These are phyloP conservation scores for Hippoglossus stenolepis DNA, from an alignment of 2,113 vertebrate species.

Conservation along the genomic window DNA sequence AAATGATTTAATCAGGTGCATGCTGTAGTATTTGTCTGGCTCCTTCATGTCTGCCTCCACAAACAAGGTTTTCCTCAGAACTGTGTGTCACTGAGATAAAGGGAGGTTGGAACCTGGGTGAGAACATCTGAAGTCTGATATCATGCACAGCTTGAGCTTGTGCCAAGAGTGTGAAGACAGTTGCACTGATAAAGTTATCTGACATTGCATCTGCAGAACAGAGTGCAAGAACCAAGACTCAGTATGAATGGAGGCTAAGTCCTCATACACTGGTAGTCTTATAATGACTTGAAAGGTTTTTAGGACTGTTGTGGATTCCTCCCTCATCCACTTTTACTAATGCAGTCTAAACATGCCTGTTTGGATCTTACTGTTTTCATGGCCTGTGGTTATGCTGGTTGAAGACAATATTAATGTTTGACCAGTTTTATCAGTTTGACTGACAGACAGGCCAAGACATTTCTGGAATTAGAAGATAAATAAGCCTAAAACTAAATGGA, in stretches of 20 bases:
- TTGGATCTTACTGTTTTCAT: not conserved
- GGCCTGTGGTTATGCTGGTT: too few relatives aligned
- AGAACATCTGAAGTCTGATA: conserved; percentile 6
- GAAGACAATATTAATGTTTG: too few relatives aligned
- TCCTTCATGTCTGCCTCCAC: not conserved
- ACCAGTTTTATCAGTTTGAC: too few relatives aligned
- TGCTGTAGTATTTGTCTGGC: too few relatives aligned
- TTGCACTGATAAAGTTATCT: conserved; percentile 21
- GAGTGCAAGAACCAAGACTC: not conserved
- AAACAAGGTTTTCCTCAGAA: not conserved
- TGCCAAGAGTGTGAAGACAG: conserved; percentile 14
- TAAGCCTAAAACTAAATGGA: too few relatives aligned
- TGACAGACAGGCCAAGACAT: too few relatives aligned
- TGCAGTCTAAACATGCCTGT: not conserved
- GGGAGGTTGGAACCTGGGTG: conserved; percentile 17
- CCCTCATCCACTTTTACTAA: not conserved
- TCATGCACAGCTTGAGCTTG: not conserved
- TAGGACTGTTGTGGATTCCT: not conserved
- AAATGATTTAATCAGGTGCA: not conserved
- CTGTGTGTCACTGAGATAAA: not conserved
- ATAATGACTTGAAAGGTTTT: not conserved
- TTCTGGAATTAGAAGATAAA: too few relatives aligned
- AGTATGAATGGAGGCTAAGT: not conserved
- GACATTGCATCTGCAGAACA: not conserved
- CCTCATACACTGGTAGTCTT: not conserved